Conservation (phyloP, 2,888 invertebrate species). For the Tetragonisca angustula region DNA sequence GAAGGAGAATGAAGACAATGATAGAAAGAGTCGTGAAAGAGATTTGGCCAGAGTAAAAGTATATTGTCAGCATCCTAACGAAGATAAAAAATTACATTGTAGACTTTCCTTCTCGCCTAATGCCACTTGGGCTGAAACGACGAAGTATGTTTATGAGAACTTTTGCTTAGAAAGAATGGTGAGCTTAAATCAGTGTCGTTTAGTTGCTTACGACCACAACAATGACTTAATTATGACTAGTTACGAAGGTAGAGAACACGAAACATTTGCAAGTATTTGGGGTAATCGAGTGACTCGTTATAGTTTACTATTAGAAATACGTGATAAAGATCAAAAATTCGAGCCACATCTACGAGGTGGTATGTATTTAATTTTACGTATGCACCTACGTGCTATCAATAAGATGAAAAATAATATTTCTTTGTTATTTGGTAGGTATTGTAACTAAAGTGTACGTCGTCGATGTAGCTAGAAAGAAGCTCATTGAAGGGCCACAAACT, state of each 20-base stretch:
- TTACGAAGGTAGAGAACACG: conserved; percentile 87
- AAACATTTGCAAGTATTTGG: conserved; percentile 80
- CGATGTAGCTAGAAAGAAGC: conserved; percentile 86
- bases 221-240: conserved; percentile 88
- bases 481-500: conserved; percentile 87
- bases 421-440: conserved; percentile 82
- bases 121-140: conserved; percentile 86
- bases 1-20: conserved; percentile 88
- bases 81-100: conserved; percentile 85
- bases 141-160: conserved; percentile 86
- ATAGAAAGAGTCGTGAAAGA: conserved; percentile 85
- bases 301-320: conserved; percentile 89
- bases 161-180: conserved; percentile 87
- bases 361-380: conserved; percentile 61
- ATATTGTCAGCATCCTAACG: conserved; percentile 87
- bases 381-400: background rate
- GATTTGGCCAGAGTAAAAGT: conserved; percentile 84
- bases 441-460: conserved; percentile 87
- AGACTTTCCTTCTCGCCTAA: conserved; percentile 86
- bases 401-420: background rate
- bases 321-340: conserved; percentile 86
- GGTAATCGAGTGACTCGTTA: conserved; percentile 68
- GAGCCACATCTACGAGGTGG: conserved; percentile 88
- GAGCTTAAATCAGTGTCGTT: conserved; percentile 88
- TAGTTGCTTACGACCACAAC: conserved; percentile 89